phyloP scores from a whole-genome alignment of 2,888 invertebrate species.

The Trachelus iudaicus region DNA sequence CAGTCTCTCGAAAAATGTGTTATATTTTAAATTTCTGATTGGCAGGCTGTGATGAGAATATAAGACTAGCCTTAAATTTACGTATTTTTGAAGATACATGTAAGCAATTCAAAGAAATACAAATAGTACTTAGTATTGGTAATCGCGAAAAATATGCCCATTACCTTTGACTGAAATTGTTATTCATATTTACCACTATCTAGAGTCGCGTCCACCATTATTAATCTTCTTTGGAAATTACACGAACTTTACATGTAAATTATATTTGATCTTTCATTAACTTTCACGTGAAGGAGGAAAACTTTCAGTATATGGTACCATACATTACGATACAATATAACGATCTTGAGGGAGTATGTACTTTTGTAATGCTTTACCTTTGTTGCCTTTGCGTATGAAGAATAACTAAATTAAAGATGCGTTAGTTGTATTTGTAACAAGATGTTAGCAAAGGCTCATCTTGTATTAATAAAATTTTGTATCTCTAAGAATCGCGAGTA shows the following conservation, averaged over 20 bases:
- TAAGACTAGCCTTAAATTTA: slow-evolving; percentile 41
- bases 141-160: no score
- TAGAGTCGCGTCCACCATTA: background rate
- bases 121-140: no score
- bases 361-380: slow-evolving; percentile 26
- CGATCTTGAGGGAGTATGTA: slow-evolving; percentile 7
- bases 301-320: slow-evolving; percentile 15
- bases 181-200: background rate
- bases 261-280: background rate
- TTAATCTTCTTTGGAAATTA: no score
- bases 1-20: no score
- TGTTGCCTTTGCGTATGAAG: slow-evolving; percentile 33
- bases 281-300: background rate
- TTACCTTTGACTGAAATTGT: no score
- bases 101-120: no score
- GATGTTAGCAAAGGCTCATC: slow-evolving; percentile 2
- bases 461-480: no score
- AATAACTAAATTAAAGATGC: slow-evolving; percentile 27
- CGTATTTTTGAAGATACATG: no score
- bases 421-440: slow-evolving; percentile 30
- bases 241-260: background rate
- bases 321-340: slow-evolving; percentile 9
- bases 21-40: slow-evolving; percentile 17
- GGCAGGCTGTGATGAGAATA: slow-evolving; percentile 52
- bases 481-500: no score